Evolutionary conservation across 2,888 invertebrate genomes (phyloP), one percentile per base, ranked within the genome.

Genomic region (Pyrgus malvae): DNA sequence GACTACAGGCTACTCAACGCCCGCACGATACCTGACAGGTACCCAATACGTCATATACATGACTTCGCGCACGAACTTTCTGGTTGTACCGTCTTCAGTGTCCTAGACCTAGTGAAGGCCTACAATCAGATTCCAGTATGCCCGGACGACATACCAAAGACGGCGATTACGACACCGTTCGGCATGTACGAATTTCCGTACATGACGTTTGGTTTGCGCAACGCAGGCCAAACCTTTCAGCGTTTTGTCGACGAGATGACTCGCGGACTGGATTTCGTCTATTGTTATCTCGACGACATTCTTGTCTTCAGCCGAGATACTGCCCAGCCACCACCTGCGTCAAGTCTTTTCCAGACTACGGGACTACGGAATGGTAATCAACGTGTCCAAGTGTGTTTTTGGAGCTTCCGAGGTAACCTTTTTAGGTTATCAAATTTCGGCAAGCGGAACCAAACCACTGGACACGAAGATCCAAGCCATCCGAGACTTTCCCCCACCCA

Each of bases 161-260:
- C 72, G 1, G 74, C 68, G 0, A 64, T 71, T 4, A 68, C 57
- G 1, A 71, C 70, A 7, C 68, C 72, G 0, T 72, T 70, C 48
- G 69, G 67, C 5, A 50, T 72, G 12, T 70, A 58, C 40, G 69
- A 80, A 48, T 76, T 70, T 38, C 48, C 60, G 0, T 48, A 31
- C 3, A 69, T 73, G 70, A 58, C 62, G 0, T 80, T 79, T 23
- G 77, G 80, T 1, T 63, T 81, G 0, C 50, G 73, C 0, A 81
- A 83, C 44, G 77, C 79, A 0, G 74, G 69, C 0, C 76, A 80
- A 50, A 74, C 75, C 0, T 68, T 81, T 53, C 76, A 78, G 46
- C 62, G 72, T 1, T 74, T 75, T 31, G 16, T 35, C 7, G 33
- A 35, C 33, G 33, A 35, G 14, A 35, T 35, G 16, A 35, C 9